A percentile compares a stretch with the other conserved stretches of the same genome.
Conservation (phyloP, 2,888 invertebrate species). For the Lypha dubia region DNA sequence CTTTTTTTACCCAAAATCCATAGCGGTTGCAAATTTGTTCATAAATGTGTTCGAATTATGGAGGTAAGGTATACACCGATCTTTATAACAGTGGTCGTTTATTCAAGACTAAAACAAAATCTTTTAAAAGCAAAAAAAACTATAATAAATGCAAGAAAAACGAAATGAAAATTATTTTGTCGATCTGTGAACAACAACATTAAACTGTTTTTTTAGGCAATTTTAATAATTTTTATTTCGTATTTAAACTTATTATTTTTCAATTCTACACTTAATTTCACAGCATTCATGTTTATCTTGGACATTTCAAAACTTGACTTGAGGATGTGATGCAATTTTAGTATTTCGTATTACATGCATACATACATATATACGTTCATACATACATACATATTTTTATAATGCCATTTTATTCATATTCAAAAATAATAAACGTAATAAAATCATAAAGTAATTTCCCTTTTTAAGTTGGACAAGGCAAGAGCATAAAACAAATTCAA, state of each 20-base stretch:
- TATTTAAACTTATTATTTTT: background rate
- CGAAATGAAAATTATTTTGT: too few relatives aligned
- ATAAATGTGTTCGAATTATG: too few relatives aligned
- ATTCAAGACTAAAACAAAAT: too few relatives aligned
- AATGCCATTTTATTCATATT: constrained; percentile 7
- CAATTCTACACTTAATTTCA: constrained; percentile 16
- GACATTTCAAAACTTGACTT: constrained; percentile 3
- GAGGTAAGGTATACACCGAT: too few relatives aligned
- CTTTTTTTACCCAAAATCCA: too few relatives aligned
- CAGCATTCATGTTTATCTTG: background rate
- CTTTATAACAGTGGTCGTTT: too few relatives aligned
- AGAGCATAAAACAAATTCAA: constrained; percentile 37
- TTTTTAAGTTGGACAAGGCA: constrained; percentile 34
- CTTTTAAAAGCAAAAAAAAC: too few relatives aligned
- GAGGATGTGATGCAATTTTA: constrained; percentile 11
- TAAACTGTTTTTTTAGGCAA: background rate
- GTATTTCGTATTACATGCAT: background rate
- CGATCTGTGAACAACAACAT: too few relatives aligned
- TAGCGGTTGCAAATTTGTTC: too few relatives aligned
- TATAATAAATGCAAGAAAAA: too few relatives aligned
- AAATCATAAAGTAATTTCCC: constrained; percentile 79
- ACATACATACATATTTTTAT: background rate
- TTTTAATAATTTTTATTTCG: background rate
- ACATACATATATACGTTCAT: background rate
- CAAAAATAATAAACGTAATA: constrained; percentile 73